Conservation (phyloP, 2,888 invertebrate species). For the Nesidiocoris tenuis region DNA sequence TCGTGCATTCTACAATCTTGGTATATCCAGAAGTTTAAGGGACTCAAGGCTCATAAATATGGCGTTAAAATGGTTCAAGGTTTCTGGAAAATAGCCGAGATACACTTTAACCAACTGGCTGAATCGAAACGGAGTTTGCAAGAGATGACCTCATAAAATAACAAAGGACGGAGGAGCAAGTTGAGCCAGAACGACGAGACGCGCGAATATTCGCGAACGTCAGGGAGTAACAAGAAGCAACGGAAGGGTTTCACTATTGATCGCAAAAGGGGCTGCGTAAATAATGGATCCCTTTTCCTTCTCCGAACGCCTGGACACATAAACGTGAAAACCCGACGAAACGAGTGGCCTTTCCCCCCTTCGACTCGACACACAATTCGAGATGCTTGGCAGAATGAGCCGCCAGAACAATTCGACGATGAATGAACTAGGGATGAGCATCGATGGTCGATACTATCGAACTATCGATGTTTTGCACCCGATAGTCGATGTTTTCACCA, state of each 20-base stretch:
- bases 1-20: not conserved
- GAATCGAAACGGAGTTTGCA: not conserved
- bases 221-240: conserved; percentile 15
- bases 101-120: not conserved
- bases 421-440: too few relatives aligned
- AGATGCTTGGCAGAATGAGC: too few relatives aligned
- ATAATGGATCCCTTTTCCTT: conserved; percentile 12
- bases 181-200: not conserved
- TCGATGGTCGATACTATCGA: too few relatives aligned
- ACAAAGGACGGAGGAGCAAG: not conserved
- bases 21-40: not conserved
- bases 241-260: conserved; percentile 15
- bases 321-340: not conserved
- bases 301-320: not conserved
- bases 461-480: too few relatives aligned
- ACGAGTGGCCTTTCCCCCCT: not conserved
- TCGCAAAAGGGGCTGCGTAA: conserved; percentile 9
- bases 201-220: not conserved
- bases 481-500: too few relatives aligned
- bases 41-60: not conserved
- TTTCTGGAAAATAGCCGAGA: not conserved
- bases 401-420: too few relatives aligned
- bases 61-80: not conserved
- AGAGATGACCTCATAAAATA: not conserved
- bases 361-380: not conserved